Percentiles rank a stretch among this genome's conserved stretches.
Evolutionary conservation across 53 echinoderm and acorn worm genomes (phyloP).

Genomic region (Patiria pectinifera): DNA sequence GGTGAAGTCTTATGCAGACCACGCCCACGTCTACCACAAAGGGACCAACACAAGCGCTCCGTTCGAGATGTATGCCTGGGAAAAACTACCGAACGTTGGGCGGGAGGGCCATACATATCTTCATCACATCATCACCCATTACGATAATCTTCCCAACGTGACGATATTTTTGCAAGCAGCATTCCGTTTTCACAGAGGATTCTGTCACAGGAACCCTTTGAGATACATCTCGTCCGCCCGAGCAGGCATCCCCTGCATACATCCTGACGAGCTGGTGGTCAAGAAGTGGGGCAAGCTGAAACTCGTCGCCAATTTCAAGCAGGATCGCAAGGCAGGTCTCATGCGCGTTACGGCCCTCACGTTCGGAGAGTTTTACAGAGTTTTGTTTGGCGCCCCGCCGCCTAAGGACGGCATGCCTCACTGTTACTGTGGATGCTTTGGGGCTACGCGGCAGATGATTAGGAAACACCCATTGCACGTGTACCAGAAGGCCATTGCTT

Average conservation of each 20-base stretch:
- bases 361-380: neutral
- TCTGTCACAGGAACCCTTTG: neutral
- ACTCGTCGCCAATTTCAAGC: neutral
- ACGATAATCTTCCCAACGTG: neutral
- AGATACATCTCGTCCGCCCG: neutral
- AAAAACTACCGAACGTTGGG: neutral
- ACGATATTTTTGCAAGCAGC: neutral
- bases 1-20: neutral
- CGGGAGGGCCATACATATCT: neutral
- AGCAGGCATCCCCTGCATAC: neutral
- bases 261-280: neutral
- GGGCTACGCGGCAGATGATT: neutral
- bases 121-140: constrained; percentile 2
- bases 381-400: neutral
- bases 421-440: neutral
- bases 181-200: neutral
- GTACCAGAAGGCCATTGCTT: constrained; percentile 23
- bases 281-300: neutral
- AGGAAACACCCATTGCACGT: neutral
- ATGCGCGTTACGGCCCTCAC: neutral
- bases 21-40: neutral
- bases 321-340: neutral
- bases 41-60: neutral
- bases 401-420: neutral
- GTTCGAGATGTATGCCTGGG: neutral